A percentile compares a stretch with the other conserved stretches of the same genome.
Evolutionary conservation across 2,797 vertebrate genomes (phyloP).

Genomic region (Hybognathus amarus): DNA sequence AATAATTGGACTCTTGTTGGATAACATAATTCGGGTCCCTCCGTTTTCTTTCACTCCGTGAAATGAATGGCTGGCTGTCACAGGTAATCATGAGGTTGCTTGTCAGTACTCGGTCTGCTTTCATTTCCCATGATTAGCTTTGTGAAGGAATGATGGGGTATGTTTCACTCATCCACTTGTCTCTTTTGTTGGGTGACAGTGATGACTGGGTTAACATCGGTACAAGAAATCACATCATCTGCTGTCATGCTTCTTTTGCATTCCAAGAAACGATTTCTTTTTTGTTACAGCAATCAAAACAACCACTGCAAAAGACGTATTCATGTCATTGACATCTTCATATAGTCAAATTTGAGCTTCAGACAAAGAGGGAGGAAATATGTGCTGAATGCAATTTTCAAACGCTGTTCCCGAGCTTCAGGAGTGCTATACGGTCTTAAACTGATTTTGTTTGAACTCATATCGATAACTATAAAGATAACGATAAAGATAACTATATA

Average conservation of each 20-base stretch:
- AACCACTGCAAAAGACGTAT: constrained; percentile 10
- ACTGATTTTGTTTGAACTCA: neutral
- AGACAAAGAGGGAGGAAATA: neutral
- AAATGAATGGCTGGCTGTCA: constrained; percentile 79
- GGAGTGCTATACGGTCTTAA: neutral
- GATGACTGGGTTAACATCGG: constrained; percentile 50
- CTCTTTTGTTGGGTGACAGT: constrained; percentile 53
- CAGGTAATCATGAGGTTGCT: constrained; percentile 81
- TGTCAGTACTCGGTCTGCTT: constrained; percentile 74
- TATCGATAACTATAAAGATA: too few species aligned
- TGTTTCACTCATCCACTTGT: constrained; percentile 46
- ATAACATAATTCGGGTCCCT: constrained; percentile 55
- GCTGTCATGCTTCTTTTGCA: constrained; percentile 41
- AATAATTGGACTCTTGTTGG: constrained; percentile 54
- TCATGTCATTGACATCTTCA: constrained; percentile 6
- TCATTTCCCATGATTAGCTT: constrained; percentile 80
- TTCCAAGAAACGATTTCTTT: constrained; percentile 40
- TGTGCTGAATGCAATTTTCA: neutral
- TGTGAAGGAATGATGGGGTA: constrained; percentile 70
- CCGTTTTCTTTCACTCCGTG: constrained; percentile 48
- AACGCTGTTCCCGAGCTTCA: neutral
- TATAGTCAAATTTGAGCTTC: neutral
- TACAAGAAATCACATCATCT: constrained; percentile 43
- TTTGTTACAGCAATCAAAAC: constrained; percentile 20
- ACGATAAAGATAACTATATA: too few species aligned